phyloP scores from a whole-genome alignment of 2,113 vertebrate species.

The Menidia beryllina region DNA sequence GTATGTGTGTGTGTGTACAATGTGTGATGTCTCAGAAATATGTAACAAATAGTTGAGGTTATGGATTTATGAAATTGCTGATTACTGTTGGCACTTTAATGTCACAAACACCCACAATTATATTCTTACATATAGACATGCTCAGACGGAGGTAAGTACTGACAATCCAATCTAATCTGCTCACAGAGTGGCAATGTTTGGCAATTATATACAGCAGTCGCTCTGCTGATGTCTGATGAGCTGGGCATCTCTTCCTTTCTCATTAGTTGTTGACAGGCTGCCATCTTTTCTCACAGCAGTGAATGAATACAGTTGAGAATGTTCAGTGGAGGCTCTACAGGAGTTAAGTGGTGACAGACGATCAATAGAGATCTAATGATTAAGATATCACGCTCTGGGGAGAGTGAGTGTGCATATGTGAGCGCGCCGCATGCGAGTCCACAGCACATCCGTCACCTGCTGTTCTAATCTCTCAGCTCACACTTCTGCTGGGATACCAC shows the following conservation, averaged over 20 bases:
- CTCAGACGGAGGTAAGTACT: background rate
- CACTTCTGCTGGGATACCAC: slow-evolving; percentile 14
- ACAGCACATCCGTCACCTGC: slow-evolving; percentile 30
- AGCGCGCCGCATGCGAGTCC: slow-evolving; percentile 14
- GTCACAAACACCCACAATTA: slow-evolving; percentile 9
- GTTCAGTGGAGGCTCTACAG: slow-evolving; percentile 44
- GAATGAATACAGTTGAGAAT: slow-evolving; percentile 44
- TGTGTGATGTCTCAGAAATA: background rate
- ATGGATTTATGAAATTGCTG: slow-evolving; percentile 46
- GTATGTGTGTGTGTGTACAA: no score
- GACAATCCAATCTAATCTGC: slow-evolving; percentile 6
- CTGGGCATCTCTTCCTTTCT: slow-evolving; percentile 14
- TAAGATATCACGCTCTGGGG: slow-evolving; percentile 50
- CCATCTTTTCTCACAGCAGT: slow-evolving; percentile 30
- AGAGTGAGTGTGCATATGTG: slow-evolving; percentile 28
- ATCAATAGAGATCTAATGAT: slow-evolving; percentile 68
- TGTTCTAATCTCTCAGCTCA: slow-evolving; percentile 45
- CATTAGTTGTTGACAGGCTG: slow-evolving; percentile 42
- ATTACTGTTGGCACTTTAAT: slow-evolving; percentile 41
- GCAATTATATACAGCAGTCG: background rate
- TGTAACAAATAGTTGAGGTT: slow-evolving; percentile 30
- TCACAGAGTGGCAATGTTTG: slow-evolving; percentile 2
- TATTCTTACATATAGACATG: slow-evolving; percentile 13
- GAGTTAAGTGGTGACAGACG: slow-evolving; percentile 54
- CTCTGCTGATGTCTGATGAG: slow-evolving; percentile 14